Percentiles rank a stretch among this genome's conserved stretches.
Evolutionary conservation across 1,140 invertebrate species (phyloP).

Genomic region (Camponotus vicinus): DNA sequence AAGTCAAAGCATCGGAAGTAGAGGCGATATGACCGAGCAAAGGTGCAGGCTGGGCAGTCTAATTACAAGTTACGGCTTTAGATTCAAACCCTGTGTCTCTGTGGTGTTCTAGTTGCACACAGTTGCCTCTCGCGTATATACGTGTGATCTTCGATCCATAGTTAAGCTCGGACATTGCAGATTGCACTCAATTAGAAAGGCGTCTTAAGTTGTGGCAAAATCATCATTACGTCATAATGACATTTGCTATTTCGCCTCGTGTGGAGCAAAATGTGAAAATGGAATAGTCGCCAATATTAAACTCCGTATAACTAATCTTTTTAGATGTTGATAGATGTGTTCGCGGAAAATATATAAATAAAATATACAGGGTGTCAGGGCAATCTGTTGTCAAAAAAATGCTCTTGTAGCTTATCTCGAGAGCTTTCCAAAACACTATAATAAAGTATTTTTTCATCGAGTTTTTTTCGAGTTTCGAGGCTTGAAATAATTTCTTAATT

Average conservation of each 20-base stretch:
- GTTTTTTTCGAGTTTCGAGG: no score
- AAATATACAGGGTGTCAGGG: no score
- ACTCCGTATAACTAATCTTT: neutral
- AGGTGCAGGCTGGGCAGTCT: conserved; percentile 25
- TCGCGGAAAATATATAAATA: neutral
- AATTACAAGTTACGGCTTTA: conserved; percentile 75
- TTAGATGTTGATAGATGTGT: neutral
- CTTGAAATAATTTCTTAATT: no score
- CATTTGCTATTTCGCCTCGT: neutral
- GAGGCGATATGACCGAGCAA: neutral
- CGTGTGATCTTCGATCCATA: neutral
- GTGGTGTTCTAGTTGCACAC: neutral
- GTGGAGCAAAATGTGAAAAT: neutral
- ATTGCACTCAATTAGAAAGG: conserved; percentile 33
- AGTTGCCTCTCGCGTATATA: neutral
- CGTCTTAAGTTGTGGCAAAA: neutral
- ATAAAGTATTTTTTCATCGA: no score
- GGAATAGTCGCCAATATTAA: neutral
- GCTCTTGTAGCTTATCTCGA: no score
- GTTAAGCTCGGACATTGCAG: conserved; percentile 19
- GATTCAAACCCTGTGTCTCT: conserved; percentile 43
- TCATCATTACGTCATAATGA: neutral
- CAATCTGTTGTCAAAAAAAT: no score
- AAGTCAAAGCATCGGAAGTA: conserved; percentile 17
- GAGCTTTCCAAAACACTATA: no score